Conservation (phyloP, 2,797 vertebrate species). For the Syngnathus acus region DNA sequence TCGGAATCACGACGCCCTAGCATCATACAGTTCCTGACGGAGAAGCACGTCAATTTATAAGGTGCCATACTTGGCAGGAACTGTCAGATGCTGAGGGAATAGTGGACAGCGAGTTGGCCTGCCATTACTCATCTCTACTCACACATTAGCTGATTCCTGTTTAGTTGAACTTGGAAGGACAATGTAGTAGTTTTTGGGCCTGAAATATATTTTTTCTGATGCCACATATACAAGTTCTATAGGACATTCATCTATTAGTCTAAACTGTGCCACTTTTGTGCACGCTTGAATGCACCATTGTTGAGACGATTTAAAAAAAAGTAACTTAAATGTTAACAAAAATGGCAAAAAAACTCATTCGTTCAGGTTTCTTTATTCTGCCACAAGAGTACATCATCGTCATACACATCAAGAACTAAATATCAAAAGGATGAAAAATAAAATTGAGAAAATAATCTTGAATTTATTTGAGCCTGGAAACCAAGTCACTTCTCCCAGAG, state of each 20-base stretch:
- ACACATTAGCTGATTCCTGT: too few relatives aligned
- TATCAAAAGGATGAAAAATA: slow-evolving; percentile 19
- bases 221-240: too few relatives aligned
- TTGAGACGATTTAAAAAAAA: background rate
- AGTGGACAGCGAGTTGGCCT: too few relatives aligned
- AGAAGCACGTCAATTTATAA: too few relatives aligned
- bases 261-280: background rate
- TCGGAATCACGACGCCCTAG: too few relatives aligned
- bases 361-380: slow-evolving; percentile 4
- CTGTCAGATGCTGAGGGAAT: too few relatives aligned
- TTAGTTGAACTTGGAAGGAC: too few relatives aligned
- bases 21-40: too few relatives aligned
- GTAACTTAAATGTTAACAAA: background rate
- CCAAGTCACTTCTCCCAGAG: slow-evolving; percentile 22
- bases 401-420: background rate
- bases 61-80: too few relatives aligned
- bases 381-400: background rate
- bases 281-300: background rate
- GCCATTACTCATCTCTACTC: too few relatives aligned
- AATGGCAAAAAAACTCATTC: background rate
- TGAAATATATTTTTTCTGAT: too few relatives aligned
- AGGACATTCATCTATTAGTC: background rate
- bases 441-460: slow-evolving; percentile 38
- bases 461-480: slow-evolving; percentile 29
- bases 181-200: too few relatives aligned